Evolutionary conservation across 2,113 vertebrate genomes (phyloP).

Genomic region (Eulacestoma nigropectus): DNA sequence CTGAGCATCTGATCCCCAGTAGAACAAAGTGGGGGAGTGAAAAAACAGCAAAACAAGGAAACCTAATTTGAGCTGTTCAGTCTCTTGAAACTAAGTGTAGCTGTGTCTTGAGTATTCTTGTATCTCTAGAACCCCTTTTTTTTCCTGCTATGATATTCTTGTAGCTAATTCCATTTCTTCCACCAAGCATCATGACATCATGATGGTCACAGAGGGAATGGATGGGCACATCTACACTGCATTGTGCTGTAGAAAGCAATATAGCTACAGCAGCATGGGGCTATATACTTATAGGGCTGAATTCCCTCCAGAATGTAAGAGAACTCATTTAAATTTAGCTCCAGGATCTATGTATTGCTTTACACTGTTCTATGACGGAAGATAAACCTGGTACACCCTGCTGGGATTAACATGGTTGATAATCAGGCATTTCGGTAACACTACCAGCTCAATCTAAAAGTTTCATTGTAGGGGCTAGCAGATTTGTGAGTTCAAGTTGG

Average conservation of each 20-base stretch:
- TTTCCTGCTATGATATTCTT: neutral
- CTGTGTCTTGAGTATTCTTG: neutral
- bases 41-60: neutral
- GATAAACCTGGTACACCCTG: neutral
- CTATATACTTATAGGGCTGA: neutral
- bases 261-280: neutral
- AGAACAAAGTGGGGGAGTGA: neutral
- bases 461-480: neutral
- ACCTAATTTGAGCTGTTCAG: neutral
- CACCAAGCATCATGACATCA: neutral
- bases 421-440: neutral
- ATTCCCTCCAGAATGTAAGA: neutral
- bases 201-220: neutral
- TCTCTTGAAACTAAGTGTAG: neutral
- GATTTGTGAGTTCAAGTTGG: neutral
- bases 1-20: neutral
- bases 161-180: neutral
- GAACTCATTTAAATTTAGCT: slow-evolving; percentile 6
- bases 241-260: neutral
- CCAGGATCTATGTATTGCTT: neutral
- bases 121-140: neutral
- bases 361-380: neutral
- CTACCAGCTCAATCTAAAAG: neutral
- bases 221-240: neutral
- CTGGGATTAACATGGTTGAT: neutral